phyloP scores from a whole-genome alignment of 2,113 vertebrate genomes.

The Eulemur rufifrons region DNA sequence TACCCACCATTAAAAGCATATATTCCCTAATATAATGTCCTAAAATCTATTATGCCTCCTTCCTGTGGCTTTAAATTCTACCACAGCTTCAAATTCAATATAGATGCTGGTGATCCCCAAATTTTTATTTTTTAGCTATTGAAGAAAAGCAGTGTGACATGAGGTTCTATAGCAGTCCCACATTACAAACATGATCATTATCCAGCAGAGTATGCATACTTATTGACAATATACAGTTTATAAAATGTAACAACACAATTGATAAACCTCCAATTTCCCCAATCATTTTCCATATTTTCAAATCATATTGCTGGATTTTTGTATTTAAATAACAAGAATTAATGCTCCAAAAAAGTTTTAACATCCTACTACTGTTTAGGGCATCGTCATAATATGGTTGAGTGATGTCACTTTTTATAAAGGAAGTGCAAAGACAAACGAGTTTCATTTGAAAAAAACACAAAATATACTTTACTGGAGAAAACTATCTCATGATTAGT shows the following conservation, averaged over 20 bases:
- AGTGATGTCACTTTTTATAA: conserved; percentile 70
- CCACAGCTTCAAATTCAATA: not conserved
- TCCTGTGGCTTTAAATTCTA: not conserved
- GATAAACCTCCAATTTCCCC: conserved; percentile 36
- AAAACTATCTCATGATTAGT: conserved; percentile 83
- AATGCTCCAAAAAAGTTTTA: conserved; percentile 74
- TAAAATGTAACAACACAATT: not conserved
- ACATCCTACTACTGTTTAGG: conserved; percentile 69
- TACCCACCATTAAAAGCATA: not conserved
- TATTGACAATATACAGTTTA: not conserved
- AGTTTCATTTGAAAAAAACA: conserved; percentile 81
- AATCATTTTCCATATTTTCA: conserved; percentile 22
- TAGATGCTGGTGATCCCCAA: not conserved
- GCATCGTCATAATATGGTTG: conserved; percentile 72
- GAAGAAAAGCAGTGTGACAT: not conserved
- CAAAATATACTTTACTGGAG: conserved; percentile 84
- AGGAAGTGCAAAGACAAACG: conserved; percentile 76
- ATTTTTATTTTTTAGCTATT: not conserved
- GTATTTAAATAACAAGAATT: conserved; percentile 54
- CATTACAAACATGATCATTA: not conserved
- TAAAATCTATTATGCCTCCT: not conserved
- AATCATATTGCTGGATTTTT: conserved; percentile 23
- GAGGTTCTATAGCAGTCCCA: not conserved
- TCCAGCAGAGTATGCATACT: not conserved
- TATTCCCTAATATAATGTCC: not conserved